Percentiles rank a stretch among this genome's conserved stretches.
Conservation (phyloP, 2,797 vertebrate species). For the Sebastes nivosus region DNA sequence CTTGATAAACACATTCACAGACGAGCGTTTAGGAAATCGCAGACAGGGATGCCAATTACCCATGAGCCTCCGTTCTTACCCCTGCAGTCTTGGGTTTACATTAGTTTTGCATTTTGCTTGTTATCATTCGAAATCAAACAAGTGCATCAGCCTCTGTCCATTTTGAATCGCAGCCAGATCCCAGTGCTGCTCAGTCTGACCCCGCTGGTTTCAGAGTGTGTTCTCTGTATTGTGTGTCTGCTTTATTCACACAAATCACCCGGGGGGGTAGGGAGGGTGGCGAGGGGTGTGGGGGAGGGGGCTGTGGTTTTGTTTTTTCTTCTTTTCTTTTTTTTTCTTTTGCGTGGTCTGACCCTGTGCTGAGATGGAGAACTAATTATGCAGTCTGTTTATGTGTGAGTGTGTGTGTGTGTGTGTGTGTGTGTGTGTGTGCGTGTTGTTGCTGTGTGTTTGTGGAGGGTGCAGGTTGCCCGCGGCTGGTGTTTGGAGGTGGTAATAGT, state of each 20-base stretch:
- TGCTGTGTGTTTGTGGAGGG: background rate
- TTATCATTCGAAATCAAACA: constrained; percentile 58
- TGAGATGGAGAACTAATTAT: constrained; percentile 55
- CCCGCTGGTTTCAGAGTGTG: constrained; percentile 17
- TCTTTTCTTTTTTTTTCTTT: background rate
- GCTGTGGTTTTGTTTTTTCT: background rate
- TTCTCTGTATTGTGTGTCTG: constrained; percentile 19
- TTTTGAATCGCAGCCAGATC: constrained; percentile 38
- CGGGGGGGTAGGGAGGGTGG: background rate
- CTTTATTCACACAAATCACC: constrained; percentile 19
- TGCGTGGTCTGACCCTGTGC: constrained; percentile 37
- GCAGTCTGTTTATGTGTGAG: background rate
- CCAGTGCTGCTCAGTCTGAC: constrained; percentile 41
- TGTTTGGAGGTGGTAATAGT: constrained; percentile 46
- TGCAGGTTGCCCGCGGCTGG: constrained; percentile 36
- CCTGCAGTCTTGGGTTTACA: constrained; percentile 22
- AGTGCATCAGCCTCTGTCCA: constrained; percentile 41
- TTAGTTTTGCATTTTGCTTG: constrained; percentile 51
- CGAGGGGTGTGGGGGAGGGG: fast-evolving
- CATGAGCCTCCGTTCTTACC: constrained; percentile 34
- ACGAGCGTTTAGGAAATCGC: constrained; percentile 17
- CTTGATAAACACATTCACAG: constrained; percentile 31
- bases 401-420: constrained; percentile 15
- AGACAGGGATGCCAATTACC: constrained; percentile 39
- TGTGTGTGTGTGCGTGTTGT: constrained; percentile 4